A percentile compares a stretch with the other conserved stretches of the same genome.
These are phyloP conservation scores for Macrosteles quadrilineatus DNA, from an alignment of 1,140 invertebrate species.

Conservation along the genomic window DNA sequence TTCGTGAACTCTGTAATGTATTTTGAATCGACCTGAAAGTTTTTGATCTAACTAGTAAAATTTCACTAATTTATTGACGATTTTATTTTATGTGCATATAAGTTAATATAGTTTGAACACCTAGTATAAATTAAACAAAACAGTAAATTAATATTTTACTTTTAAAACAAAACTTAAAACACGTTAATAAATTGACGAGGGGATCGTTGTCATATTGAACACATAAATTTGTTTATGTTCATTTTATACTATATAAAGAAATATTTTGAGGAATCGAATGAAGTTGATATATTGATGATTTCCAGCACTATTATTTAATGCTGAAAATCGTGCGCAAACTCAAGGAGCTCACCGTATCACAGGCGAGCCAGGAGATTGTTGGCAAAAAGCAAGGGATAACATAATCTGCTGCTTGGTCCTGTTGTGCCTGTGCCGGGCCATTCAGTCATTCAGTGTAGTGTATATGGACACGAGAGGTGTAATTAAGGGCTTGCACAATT, in stretches of 20 bases:
- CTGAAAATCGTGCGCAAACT: constrained; percentile 20
- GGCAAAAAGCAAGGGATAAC: constrained; percentile 21
- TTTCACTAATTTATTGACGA: no score
- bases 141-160: no score
- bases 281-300: constrained; percentile 17
- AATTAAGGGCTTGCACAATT: constrained; percentile 16
- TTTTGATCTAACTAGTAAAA: no score
- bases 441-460: constrained; percentile 13
- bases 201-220: no score
- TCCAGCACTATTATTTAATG: constrained; percentile 3
- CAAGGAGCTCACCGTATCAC: background rate
- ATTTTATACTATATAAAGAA: background rate
- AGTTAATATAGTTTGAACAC: no score
- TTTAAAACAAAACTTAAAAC: no score
- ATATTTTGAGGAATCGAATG: background rate
- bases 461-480: constrained; percentile 20
- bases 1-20: no score
- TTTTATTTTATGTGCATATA: no score
- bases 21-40: no score
- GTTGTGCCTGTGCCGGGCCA: constrained; percentile 23
- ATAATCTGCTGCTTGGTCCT: constrained; percentile 22
- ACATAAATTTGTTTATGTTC: no score
- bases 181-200: no score
- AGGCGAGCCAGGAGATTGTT: constrained; percentile 3
- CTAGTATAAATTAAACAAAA: no score